Percentiles rank a stretch among this genome's conserved stretches.
These are phyloP conservation scores for Microcebus ravelobensis DNA, from an alignment of 2,113 vertebrate genomes.

Conservation along the genomic window DNA sequence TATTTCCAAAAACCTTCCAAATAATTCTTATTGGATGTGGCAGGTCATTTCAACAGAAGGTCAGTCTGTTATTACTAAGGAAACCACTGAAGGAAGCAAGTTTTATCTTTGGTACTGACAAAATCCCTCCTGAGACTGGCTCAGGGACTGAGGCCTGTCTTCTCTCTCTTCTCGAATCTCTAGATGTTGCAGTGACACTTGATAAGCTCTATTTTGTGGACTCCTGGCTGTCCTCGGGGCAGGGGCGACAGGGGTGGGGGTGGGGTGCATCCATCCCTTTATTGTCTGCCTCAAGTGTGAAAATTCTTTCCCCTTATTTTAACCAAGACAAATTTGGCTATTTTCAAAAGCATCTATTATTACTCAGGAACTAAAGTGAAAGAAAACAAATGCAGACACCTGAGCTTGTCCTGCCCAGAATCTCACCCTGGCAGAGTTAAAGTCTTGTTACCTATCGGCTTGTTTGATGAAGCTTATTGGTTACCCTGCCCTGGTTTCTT, in stretches of 20 bases:
- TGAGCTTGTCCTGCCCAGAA: neutral
- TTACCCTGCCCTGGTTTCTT: neutral
- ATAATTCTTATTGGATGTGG: neutral
- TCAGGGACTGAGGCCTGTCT: neutral
- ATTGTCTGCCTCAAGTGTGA: neutral
- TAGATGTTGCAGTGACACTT: neutral
- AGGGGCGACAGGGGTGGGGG: too few relatives aligned
- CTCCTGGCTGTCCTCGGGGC: neutral
- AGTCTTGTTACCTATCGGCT: neutral
- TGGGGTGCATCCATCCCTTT: neutral
- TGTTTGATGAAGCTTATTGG: neutral
- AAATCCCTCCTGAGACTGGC: neutral
- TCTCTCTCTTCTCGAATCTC: neutral
- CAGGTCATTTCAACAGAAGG: neutral
- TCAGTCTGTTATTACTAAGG: constrained; percentile 27
- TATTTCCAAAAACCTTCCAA: constrained; percentile 41
- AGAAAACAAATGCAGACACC: neutral
- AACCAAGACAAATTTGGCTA: neutral
- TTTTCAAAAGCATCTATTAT: neutral
- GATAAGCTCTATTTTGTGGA: neutral
- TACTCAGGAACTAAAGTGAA: constrained; percentile 15
- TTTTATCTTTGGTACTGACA: constrained; percentile 1
- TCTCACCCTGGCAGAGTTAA: neutral
- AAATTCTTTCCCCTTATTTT: neutral
- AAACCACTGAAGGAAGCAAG: neutral